Base-by-base conservation (phyloP, 2,797 vertebrate genomes). In the Oreochromis mossambicus region DNA sequence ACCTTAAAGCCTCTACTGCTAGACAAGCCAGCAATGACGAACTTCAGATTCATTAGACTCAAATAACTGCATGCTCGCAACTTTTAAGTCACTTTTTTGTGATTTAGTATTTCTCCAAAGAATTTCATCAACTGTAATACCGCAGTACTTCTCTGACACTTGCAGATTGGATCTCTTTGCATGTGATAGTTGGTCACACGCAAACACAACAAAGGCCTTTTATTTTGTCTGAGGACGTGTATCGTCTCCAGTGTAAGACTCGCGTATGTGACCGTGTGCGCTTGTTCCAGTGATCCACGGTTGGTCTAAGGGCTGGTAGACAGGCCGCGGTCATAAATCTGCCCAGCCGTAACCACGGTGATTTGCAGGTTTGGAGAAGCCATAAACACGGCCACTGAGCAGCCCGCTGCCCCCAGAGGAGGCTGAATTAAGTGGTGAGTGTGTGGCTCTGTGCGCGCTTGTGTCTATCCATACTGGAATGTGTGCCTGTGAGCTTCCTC, bases 351-450 rank as follows among this genome's bases (percentile, higher is more conserved):
- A 94, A 94, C 95, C 83, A 81, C 84, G 1, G 90, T 95, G 95
- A 96, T 96, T 95, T 95, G 93, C 93, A 92, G 94, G 92, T 95
- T 94, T 92, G 89, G 91, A 93, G 94, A 94, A 95, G 93, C 95
- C 94, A 94, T 96, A 96, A 96, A 96, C 94, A 94, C 90, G 66
- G 14, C 85, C 87, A 56, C 84, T 86, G 93, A 93, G 87, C 86
- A 66, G 89, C 80, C 83, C 51, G 81, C 89, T 88, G 92, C 88
- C 92, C 91, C 85, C 88, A 79, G 85, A 93, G 89, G 87, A 89
- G 88, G 87, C 86, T 88, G 90, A 93, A 95, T 95, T 95, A 94
- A 93, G 92, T 84, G 92, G 91, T 86, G 91, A 93, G 91, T 89
- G 91, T 90, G 91, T 89, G 41, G 76, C 56, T 82, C 52, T 73